Percentiles rank a stretch among this genome's conserved stretches.
These are phyloP conservation scores for Noctua fimbriata DNA, from an alignment of 2,888 invertebrate species.

Conservation along the genomic window DNA sequence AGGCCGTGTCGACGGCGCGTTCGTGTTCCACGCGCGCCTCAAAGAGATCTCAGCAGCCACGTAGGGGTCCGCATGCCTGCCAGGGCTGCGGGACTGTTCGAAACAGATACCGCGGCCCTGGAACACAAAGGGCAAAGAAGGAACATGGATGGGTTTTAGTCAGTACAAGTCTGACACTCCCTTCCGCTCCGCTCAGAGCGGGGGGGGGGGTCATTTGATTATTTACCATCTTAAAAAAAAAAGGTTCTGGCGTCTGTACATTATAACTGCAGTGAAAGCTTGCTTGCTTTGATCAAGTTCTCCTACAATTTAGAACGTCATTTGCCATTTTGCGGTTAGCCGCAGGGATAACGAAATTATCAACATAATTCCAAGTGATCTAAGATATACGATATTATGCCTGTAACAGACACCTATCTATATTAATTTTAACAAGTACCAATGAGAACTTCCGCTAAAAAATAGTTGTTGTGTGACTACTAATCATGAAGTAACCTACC, in stretches of 20 bases:
- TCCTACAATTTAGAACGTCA: slow-evolving; percentile 6
- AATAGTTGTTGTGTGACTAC: slow-evolving; percentile 47
- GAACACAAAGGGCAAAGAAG: too few relatives aligned
- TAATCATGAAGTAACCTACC: slow-evolving; percentile 14
- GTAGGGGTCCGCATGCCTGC: too few relatives aligned
- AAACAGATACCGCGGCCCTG: too few relatives aligned
- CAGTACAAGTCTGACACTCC: too few relatives aligned
- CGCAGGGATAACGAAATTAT: slow-evolving; percentile 26
- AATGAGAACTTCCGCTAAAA: slow-evolving; percentile 51
- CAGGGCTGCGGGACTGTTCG: too few relatives aligned
- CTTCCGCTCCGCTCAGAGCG: too few relatives aligned
- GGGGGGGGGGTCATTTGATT: too few relatives aligned
- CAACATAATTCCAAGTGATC: slow-evolving; percentile 3
- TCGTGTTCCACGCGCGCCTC: too few relatives aligned
- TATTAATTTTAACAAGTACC: slow-evolving; percentile 33
- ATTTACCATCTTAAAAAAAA: too few relatives aligned
- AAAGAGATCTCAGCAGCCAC: too few relatives aligned
- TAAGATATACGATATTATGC: slow-evolving; percentile 44
- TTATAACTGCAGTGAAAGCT: slow-evolving; percentile 2
- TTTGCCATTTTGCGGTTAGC: slow-evolving; percentile 34
- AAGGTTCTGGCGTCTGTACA: not conserved
- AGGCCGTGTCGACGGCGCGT: too few relatives aligned
- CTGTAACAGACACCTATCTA: slow-evolving; percentile 29
- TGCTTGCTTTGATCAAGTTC: slow-evolving; percentile 20
- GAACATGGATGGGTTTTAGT: too few relatives aligned